Percentiles rank a stretch among this genome's conserved stretches.
These are phyloP conservation scores for Chaetura pelagica DNA, from an alignment of 2,113 vertebrate genomes.

Conservation along the genomic window DNA sequence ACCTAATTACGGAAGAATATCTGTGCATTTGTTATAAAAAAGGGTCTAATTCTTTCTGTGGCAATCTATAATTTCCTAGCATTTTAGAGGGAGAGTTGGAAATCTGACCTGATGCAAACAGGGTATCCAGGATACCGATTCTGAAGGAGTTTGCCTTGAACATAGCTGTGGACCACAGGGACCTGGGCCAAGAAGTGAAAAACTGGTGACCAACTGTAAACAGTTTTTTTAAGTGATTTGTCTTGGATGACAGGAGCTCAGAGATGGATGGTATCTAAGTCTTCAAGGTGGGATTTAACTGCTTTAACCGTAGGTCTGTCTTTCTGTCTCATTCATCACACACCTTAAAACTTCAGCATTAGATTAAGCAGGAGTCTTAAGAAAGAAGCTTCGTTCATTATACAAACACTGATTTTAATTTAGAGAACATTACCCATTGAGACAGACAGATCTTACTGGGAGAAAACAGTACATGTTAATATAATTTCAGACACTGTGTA, in stretches of 20 bases:
- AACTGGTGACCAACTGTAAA: neutral
- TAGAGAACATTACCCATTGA: neutral
- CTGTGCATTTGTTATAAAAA: neutral
- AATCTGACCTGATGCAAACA: neutral
- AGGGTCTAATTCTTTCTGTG: neutral
- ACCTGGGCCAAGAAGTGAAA: neutral
- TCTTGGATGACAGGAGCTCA: neutral
- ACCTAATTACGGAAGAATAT: neutral
- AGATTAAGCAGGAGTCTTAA: neutral
- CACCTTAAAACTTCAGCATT: neutral
- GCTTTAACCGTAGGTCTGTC: fast-evolving
- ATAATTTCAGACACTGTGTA: neutral
- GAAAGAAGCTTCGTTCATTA: neutral
- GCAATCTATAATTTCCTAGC: neutral
- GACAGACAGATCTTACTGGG: neutral
- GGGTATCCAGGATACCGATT: neutral
- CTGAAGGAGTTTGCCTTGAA: neutral
- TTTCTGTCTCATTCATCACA: neutral
- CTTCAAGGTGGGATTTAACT: neutral
- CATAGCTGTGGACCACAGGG: neutral
- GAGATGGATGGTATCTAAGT: neutral
- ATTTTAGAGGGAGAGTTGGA: neutral
- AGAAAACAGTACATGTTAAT: neutral
- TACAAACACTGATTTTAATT: neutral
- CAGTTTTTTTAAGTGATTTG: neutral